Percentiles rank a stretch among this genome's conserved stretches.
Conservation (phyloP, 2,888 invertebrate species). For the Tuta absoluta region DNA sequence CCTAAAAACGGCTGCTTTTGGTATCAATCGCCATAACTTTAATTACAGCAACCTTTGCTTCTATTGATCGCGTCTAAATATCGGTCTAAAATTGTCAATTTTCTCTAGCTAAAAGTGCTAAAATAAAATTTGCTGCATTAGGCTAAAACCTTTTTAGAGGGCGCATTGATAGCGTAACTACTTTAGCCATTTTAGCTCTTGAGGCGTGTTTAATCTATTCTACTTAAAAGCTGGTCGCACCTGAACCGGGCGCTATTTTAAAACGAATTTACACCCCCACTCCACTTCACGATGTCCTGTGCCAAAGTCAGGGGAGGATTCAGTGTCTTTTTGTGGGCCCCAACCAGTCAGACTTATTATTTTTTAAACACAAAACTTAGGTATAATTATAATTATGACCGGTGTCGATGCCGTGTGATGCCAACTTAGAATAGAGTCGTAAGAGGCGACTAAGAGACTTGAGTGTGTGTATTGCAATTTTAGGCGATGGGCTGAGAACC, state of each 20-base stretch:
- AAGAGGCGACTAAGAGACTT: too few species aligned
- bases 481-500: too few species aligned
- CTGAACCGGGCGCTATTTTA: slow-evolving; percentile 68
- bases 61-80: too few species aligned
- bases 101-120: slow-evolving; percentile 9
- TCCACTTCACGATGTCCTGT: slow-evolving; percentile 17
- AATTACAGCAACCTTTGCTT: too few species aligned
- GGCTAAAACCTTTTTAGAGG: slow-evolving; percentile 11
- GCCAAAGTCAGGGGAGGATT: slow-evolving; percentile 4
- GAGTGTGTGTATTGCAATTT: too few species aligned
- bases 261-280: slow-evolving; percentile 63
- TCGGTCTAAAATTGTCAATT: too few species aligned
- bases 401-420: too few species aligned
- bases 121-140: slow-evolving; percentile 5
- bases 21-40: too few species aligned
- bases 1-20: too few species aligned
- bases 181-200: slow-evolving; percentile 45
- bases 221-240: slow-evolving; percentile 72
- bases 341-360: neutral
- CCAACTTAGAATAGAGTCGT: too few species aligned
- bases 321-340: neutral
- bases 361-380: too few species aligned
- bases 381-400: too few species aligned
- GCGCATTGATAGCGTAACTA: slow-evolving; percentile 18
- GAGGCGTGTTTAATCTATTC: slow-evolving; percentile 65